Conservation (phyloP, 30 jellyfish, hydroid and myxozoan genomes). For the Mastigias papua region DNA sequence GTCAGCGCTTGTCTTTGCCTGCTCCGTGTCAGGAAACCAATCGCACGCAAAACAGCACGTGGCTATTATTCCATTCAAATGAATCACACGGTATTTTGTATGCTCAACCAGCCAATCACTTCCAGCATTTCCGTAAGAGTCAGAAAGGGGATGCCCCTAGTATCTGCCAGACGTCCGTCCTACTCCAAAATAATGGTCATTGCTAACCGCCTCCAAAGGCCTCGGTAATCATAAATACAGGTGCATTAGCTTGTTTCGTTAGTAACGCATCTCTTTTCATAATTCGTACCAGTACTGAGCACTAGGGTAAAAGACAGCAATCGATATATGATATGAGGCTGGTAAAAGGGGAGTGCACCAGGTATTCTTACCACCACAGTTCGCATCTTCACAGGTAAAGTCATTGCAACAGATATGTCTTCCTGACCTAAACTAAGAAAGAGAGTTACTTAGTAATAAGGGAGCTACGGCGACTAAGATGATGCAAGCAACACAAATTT, state of each 20-base stretch:
- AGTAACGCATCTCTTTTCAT: not conserved
- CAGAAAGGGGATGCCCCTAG: slow-evolving; percentile 61
- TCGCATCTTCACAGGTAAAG: too few species aligned
- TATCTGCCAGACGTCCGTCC: not conserved
- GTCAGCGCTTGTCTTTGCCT: slow-evolving; percentile 75
- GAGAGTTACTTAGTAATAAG: too few species aligned
- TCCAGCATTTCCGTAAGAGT: slow-evolving; percentile 46
- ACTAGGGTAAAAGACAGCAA: too few species aligned
- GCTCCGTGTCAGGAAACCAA: slow-evolving; percentile 81
- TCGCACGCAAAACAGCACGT: slow-evolving; percentile 87
- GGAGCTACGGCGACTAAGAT: too few species aligned
- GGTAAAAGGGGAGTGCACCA: too few species aligned
- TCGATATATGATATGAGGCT: too few species aligned
- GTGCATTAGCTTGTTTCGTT: not conserved
- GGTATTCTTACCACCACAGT: too few species aligned
- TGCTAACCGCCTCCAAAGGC: not conserved
- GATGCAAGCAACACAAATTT: too few species aligned
- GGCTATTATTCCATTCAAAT: slow-evolving; percentile 80
- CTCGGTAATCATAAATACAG: too few species aligned
- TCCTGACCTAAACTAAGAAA: too few species aligned
- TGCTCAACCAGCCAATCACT: slow-evolving; percentile 71
- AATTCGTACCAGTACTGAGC: not conserved
- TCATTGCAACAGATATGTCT: too few species aligned
- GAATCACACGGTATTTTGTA: slow-evolving; percentile 68
- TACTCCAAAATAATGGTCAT: not conserved